Percentiles rank a stretch among this genome's conserved stretches.
phyloP scores from a whole-genome alignment of 1,140 invertebrate genomes.

The Belonocnema kinseyi region DNA sequence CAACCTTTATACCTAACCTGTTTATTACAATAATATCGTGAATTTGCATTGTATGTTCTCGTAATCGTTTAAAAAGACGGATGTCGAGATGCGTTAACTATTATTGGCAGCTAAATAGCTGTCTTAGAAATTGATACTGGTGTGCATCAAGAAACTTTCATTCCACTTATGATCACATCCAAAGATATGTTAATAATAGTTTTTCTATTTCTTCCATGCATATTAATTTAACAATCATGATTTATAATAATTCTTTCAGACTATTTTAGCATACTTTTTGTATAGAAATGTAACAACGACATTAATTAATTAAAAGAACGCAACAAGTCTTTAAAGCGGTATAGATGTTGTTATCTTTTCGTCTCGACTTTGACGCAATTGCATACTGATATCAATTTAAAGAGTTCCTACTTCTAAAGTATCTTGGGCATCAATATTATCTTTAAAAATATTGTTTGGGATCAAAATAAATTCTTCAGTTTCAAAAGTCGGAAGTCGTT shows the following conservation, averaged over 20 bases:
- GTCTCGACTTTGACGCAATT: not conserved
- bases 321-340: too few relatives aligned
- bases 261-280: too few relatives aligned
- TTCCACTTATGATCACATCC: not conserved
- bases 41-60: slow-evolving; percentile 63
- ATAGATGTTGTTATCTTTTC: too few relatives aligned
- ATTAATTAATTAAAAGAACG: too few relatives aligned
- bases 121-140: not conserved
- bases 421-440: slow-evolving; percentile 9
- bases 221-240: not conserved
- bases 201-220: not conserved
- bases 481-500: not conserved
- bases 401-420: not conserved
- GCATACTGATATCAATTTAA: not conserved
- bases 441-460: slow-evolving; percentile 17
- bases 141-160: not conserved
- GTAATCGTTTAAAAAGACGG: slow-evolving; percentile 55
- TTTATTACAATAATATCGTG: slow-evolving; percentile 68
- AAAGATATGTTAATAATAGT: not conserved
- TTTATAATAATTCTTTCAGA: too few relatives aligned
- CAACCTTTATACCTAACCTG: slow-evolving; percentile 63
- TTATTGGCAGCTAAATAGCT: not conserved
- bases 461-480: slow-evolving; percentile 10
- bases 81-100: slow-evolving; percentile 61
- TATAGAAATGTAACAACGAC: too few relatives aligned